These are phyloP conservation scores for Pseudolaguvia tuberculata DNA, from an alignment of 2,113 vertebrate genomes.

Conservation along the genomic window DNA sequence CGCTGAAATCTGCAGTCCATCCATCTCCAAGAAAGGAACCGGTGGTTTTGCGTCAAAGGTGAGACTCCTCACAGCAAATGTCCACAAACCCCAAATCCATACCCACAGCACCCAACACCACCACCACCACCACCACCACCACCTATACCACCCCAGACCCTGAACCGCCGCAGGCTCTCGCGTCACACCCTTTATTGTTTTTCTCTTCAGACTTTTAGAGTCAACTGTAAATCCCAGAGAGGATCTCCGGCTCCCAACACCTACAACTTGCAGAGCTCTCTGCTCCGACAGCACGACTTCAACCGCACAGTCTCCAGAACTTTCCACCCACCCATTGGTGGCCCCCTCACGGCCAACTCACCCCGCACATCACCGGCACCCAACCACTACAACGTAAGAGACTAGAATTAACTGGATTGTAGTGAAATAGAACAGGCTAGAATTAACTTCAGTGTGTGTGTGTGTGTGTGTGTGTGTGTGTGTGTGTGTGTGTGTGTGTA, in stretches of 20 bases:
- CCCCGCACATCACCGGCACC: conserved; percentile 66
- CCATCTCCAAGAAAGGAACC: conserved; percentile 73
- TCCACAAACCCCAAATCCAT: too few species aligned
- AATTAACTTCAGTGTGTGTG: too few species aligned
- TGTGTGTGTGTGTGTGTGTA: too few species aligned
- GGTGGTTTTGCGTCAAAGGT: conserved; percentile 72
- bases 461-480: too few species aligned
- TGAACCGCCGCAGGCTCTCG: not conserved
- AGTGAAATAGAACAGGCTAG: too few species aligned
- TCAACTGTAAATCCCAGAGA: conserved; percentile 44
- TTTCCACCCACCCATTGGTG: conserved; percentile 69
- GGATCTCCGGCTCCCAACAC: conserved; percentile 66
- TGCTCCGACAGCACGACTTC: conserved; percentile 69
- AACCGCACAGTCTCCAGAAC: conserved; percentile 68
- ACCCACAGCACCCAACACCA: too few species aligned
- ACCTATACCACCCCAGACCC: too few species aligned
- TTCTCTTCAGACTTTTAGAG: conserved; percentile 51
- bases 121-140: too few species aligned
- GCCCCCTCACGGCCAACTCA: conserved; percentile 41
- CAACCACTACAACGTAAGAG: conserved; percentile 69
- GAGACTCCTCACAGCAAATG: conserved; percentile 8
- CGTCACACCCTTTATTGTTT: not conserved
- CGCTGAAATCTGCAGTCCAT: conserved; percentile 64
- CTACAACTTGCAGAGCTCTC: conserved; percentile 62
- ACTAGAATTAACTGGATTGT: too few species aligned